Base-by-base conservation (phyloP, 2,888 invertebrate genomes). In the Eumerus sabulonum region DNA sequence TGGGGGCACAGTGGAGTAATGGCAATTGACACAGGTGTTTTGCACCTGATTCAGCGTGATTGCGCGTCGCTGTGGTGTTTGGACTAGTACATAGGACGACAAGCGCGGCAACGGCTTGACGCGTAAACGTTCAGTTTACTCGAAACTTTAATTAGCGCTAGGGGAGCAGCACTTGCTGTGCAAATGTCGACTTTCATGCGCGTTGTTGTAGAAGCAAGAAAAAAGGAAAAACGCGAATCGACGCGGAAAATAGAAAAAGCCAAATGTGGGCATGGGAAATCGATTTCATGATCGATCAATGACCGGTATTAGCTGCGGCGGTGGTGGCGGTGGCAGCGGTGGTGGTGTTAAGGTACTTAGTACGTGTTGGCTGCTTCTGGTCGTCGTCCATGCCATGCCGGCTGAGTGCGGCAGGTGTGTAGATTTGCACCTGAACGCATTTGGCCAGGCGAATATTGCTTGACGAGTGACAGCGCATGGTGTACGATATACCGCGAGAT, bases 1-100 rank as follows among this genome's bases (percentile, higher is more conserved):
- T 27, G 27, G 27, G 2, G 27, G 27, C 27, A 27, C 27, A 27
- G 27, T 27, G 27, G 38, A 27, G 59, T 36, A 84, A 82, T 83
- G 83, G 7, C 81, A 82, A 83, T 86, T 86, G 86, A 86, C 85
- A 86, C 85, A 85, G 85, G 85, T 85, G 85, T 85, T 85, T 83
- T 85, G 85, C 85, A 85, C 85, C 84, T 85, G 85, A 86, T 86
- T 85, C 82, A 38, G 63, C 27, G 77, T 53, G 42, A 57, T 36
- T 44, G 48, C 18, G 16, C 27, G 27, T 27, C 27, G 27, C 2
- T 27, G n/a, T 56, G 45, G 11, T 27, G 36, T 27, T 50, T 27
- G 27, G 14, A 11, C 42, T 38, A 17, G 56, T 17, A 14, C 50
- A 38, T 36, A 36, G 27, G 27, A 9, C 18, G 38, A 50, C 42